These are phyloP conservation scores for Philotrypesis tridentata DNA, from an alignment of 1,140 invertebrate genomes.

Conservation along the genomic window DNA sequence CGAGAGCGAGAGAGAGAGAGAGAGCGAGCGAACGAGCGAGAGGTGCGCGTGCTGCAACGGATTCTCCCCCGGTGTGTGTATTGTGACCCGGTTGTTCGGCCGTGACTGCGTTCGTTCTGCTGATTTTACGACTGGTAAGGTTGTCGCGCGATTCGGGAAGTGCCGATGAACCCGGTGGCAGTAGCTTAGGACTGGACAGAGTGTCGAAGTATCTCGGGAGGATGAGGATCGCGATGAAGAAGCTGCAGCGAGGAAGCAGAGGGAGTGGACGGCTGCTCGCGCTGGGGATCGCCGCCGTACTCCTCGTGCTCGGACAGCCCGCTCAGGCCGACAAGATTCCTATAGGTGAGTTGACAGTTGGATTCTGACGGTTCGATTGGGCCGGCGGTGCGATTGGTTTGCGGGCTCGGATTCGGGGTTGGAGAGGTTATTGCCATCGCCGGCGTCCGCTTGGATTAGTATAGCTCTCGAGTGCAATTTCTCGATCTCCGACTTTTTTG, in stretches of 20 bases:
- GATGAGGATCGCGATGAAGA: neutral
- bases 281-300: slow-evolving; percentile 44
- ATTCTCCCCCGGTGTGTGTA: too few relatives aligned
- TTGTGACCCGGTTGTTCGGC: neutral
- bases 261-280: neutral
- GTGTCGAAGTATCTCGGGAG: neutral
- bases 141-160: neutral
- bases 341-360: slow-evolving; percentile 65
- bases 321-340: slow-evolving; percentile 65
- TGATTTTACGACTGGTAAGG: neutral
- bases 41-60: slow-evolving; percentile 59
- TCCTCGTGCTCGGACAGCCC: slow-evolving; percentile 56
- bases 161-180: neutral
- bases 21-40: neutral
- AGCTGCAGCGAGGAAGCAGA: neutral
- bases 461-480: too few relatives aligned
- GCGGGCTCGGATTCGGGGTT: too few relatives aligned
- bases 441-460: too few relatives aligned
- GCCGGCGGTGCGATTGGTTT: too few relatives aligned
- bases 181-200: neutral
- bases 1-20: too few relatives aligned
- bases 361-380: too few relatives aligned
- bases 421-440: neutral
- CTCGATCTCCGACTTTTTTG: too few relatives aligned
- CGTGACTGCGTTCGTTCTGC: neutral